Evolutionary conservation across 2,888 invertebrate species (phyloP), one percentile per base, ranked within the genome.

Genomic region (Cheilosia urbana): DNA sequence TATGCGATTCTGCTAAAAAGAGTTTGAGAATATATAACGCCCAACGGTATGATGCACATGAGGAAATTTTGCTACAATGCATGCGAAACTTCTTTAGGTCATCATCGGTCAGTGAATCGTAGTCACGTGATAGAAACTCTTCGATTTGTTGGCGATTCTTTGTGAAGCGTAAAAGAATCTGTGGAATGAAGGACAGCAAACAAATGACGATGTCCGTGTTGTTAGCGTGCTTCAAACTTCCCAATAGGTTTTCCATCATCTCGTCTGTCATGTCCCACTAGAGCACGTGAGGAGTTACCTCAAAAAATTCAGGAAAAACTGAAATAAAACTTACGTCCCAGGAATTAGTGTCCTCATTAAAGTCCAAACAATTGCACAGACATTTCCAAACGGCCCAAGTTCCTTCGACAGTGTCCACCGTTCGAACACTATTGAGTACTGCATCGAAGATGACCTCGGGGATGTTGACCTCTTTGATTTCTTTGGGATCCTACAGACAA

Each of bases 261-360:
- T 92, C 92, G 63, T 92, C 92, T 5, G 90, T 88, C 73, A 89
- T 88, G 72, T 89, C 91, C 92, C 92, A 92, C 92, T 92, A 76
- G 4, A 88, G 87, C 15, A 42, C 27, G 6, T 6, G 24, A 51
- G 5, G 1, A 24, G 5, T 24, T 5, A 15, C 6, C 11, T 24
- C 2, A 13, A 2, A 24, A 19, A 17, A 24, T 1, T 13, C 0
- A 17, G 21, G 2, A 7, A 21, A 24, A 7, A 30, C 15, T 58
- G n/a, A 21, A 17, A 4, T 11, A 1, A 15, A 51, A 87, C 77
- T 34, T 80, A 91, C 91, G 78, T 88, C 87, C 81, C 89, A 89
- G 0, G 88, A 88, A 71, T 91, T 89, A 0, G 90, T 65, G 2
- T 63, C 71, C 1, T 87, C 81, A 27, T 89, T 89, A 37, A 89